These are phyloP conservation scores for Salminus brasiliensis DNA, from an alignment of 2,113 vertebrate genomes.

Conservation along the genomic window DNA sequence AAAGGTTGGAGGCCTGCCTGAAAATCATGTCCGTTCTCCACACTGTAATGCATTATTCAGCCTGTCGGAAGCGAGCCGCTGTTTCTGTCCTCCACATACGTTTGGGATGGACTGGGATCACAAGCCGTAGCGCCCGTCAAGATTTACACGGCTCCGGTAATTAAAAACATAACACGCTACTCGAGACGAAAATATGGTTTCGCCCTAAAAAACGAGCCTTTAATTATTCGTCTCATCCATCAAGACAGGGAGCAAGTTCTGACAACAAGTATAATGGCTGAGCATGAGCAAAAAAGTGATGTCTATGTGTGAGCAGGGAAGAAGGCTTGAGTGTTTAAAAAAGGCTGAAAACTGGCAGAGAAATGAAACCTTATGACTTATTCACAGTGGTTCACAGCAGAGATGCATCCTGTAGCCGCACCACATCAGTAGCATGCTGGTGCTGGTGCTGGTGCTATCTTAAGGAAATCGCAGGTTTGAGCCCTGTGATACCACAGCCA, in stretches of 20 bases:
- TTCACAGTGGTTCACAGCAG: neutral
- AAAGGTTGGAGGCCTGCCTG: constrained; percentile 23
- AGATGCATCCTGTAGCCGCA: neutral
- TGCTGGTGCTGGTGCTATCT: no score
- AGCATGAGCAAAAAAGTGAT: neutral
- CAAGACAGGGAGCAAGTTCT: neutral
- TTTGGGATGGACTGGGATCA: neutral
- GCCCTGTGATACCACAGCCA: no score
- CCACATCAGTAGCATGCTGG: no score
- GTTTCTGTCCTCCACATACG: constrained; percentile 16
- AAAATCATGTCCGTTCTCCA: constrained; percentile 9
- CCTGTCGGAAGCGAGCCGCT: constrained; percentile 27
- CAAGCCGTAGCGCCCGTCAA: constrained; percentile 2
- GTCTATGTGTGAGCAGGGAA: neutral
- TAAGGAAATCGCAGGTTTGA: no score
- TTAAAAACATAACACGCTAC: constrained; percentile 28
- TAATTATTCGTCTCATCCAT: constrained; percentile 4
- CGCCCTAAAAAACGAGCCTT: constrained; percentile 11
- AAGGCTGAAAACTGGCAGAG: neutral
- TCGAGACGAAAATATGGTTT: constrained; percentile 31
- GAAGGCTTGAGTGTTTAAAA: neutral
- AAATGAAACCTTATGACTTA: neutral
- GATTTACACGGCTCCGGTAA: constrained; percentile 36
- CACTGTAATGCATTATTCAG: constrained; percentile 46
- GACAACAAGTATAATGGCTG: neutral